Evolutionary conservation across 2,797 vertebrate genomes (phyloP).

Genomic region (Sebastolobus alascanus): DNA sequence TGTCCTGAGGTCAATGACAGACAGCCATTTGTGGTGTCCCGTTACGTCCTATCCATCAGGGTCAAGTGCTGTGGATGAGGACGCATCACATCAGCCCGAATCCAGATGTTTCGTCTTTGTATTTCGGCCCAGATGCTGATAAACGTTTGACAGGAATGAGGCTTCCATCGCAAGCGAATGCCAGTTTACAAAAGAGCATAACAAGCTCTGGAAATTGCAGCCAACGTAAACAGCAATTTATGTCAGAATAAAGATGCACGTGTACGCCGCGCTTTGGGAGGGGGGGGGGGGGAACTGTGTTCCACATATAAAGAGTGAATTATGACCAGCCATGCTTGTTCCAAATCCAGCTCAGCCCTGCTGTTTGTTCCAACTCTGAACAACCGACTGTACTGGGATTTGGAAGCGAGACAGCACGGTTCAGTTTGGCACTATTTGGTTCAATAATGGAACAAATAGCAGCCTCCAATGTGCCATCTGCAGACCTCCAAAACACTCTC

Average conservation of each 20-base stretch:
- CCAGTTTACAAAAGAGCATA: slow-evolving; percentile 53
- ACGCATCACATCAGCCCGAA: background rate
- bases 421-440: slow-evolving; percentile 70
- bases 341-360: slow-evolving; percentile 62
- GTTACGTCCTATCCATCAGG: slow-evolving; percentile 68
- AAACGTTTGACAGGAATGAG: slow-evolving; percentile 18
- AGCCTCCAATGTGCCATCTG: slow-evolving; percentile 73
- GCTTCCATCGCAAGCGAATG: slow-evolving; percentile 29
- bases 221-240: slow-evolving; percentile 38
- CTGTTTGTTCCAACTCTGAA: slow-evolving; percentile 69
- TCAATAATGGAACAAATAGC: slow-evolving; percentile 77
- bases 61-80: slow-evolving; percentile 60
- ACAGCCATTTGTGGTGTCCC: slow-evolving; percentile 61
- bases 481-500: slow-evolving; percentile 73
- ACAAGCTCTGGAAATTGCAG: slow-evolving; percentile 41
- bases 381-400: slow-evolving; percentile 66
- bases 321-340: slow-evolving; percentile 57
- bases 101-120: slow-evolving; percentile 26
- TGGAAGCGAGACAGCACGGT: slow-evolving; percentile 62
- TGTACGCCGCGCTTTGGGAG: slow-evolving; percentile 29
- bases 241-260: slow-evolving; percentile 32
- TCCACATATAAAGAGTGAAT: slow-evolving; percentile 47
- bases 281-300: slow-evolving; percentile 4
- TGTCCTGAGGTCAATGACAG: slow-evolving; percentile 70
- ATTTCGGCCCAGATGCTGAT: background rate